phyloP scores from a whole-genome alignment of 1,140 invertebrate genomes.

The Saccostrea glomerata region DNA sequence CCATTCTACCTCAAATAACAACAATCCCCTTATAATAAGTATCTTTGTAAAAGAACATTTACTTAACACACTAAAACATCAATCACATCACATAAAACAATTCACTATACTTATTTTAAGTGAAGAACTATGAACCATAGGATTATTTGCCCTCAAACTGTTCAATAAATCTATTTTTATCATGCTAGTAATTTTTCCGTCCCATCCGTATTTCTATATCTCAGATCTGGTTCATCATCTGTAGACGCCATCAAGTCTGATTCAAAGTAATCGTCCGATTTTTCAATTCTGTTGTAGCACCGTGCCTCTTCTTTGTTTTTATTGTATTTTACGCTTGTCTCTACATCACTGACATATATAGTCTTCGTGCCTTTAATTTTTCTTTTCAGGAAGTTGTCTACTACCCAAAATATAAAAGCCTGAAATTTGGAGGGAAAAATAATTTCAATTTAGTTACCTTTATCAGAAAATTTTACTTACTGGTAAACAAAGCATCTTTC shows the following conservation, averaged over 20 bases:
- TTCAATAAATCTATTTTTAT: background rate
- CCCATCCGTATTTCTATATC: conserved; percentile 47
- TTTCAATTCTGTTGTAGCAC: conserved; percentile 79
- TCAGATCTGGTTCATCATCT: conserved; percentile 78
- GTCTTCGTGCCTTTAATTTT: conserved; percentile 78
- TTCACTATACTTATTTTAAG: background rate
- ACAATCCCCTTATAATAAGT: too few relatives aligned
- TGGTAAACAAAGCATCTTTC: too few relatives aligned
- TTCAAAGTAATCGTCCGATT: conserved; percentile 79
- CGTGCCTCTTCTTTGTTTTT: conserved; percentile 65
- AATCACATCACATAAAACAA: background rate
- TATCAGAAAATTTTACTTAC: too few relatives aligned
- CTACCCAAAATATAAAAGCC: conserved; percentile 91
- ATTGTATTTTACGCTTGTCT: conserved; percentile 68
- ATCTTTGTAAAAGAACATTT: too few relatives aligned
- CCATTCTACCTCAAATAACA: too few relatives aligned
- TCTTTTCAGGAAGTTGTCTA: conserved; percentile 89
- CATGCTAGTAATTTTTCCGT: conserved; percentile 37
- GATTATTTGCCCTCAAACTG: background rate
- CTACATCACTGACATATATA: conserved; percentile 77
- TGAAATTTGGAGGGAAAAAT: conserved; percentile 70
- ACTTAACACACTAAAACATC: too few relatives aligned
- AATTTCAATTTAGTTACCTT: too few relatives aligned
- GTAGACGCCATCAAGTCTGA: conserved; percentile 81
- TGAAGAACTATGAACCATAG: background rate